Percentiles rank a stretch among this genome's conserved stretches.
These are phyloP conservation scores for Drosophila kurseongensis DNA, from an alignment of 1,140 invertebrate species.

Conservation along the genomic window DNA sequence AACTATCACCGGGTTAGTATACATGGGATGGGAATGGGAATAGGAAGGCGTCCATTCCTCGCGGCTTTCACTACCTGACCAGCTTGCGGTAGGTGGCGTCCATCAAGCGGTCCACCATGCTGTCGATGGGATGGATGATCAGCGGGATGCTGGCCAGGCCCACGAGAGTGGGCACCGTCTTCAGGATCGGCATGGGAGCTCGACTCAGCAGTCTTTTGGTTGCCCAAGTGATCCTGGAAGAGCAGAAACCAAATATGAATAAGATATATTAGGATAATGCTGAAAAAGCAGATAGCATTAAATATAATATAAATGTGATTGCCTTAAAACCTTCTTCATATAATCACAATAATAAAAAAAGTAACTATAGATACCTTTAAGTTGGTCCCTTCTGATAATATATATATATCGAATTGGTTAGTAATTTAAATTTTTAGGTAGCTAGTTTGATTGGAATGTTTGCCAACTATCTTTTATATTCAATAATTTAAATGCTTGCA, in stretches of 20 bases:
- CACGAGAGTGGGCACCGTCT: constrained; percentile 87
- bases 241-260: not conserved
- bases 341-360: too few species aligned
- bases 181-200: constrained; percentile 36
- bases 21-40: not conserved
- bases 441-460: too few species aligned
- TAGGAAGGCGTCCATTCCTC: not conserved
- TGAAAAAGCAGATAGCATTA: not conserved
- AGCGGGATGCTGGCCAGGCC: constrained; percentile 95
- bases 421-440: too few species aligned
- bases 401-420: too few species aligned
- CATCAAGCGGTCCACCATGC: constrained; percentile 91
- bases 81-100: constrained; percentile 88
- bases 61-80: constrained; percentile 36
- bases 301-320: too few species aligned
- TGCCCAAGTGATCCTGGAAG: constrained; percentile 53
- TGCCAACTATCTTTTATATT: too few species aligned
- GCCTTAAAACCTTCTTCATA: too few species aligned
- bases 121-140: constrained; percentile 96
- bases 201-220: constrained; percentile 32
- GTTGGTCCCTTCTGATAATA: too few species aligned
- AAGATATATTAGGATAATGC: not conserved
- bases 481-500: too few species aligned
- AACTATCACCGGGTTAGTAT: constrained; percentile 23
- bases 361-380: too few species aligned